These are phyloP conservation scores for Linurgus olivaceus DNA, from an alignment of 2,797 vertebrate species.

Conservation along the genomic window DNA sequence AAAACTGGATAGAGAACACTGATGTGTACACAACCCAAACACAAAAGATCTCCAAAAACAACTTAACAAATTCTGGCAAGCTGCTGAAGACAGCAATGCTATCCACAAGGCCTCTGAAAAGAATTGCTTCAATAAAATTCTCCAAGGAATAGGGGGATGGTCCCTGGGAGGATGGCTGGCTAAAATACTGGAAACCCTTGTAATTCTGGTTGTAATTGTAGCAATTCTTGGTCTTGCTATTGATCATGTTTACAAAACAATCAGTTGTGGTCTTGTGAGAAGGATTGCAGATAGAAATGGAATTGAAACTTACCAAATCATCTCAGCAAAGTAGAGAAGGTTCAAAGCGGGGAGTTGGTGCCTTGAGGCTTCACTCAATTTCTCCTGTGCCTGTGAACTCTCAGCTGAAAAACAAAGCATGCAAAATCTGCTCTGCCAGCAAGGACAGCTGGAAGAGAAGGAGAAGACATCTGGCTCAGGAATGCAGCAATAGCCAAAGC, in stretches of 20 bases:
- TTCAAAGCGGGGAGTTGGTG: neutral
- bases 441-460: neutral
- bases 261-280: rapidly evolving
- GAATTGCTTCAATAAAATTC: neutral
- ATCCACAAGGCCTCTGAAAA: neutral
- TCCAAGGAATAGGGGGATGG: neutral
- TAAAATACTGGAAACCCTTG: neutral
- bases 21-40: neutral
- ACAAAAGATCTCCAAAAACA: neutral
- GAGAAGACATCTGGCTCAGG: neutral
- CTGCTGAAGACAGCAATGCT: neutral
- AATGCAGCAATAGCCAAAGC: neutral
- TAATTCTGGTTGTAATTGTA: neutral
- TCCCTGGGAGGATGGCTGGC: neutral
- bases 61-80: neutral
- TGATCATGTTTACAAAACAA: neutral
- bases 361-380: neutral
- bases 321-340: neutral
- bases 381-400: neutral
- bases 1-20: neutral
- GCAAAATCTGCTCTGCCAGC: neutral
- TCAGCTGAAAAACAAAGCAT: neutral
- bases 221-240: neutral
- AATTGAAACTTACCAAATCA: neutral
- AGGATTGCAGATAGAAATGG: too few relatives aligned